Percentiles rank a stretch among this genome's conserved stretches.
Evolutionary conservation across 2,797 vertebrate genomes (phyloP).

Genomic region (Paguma larvata): DNA sequence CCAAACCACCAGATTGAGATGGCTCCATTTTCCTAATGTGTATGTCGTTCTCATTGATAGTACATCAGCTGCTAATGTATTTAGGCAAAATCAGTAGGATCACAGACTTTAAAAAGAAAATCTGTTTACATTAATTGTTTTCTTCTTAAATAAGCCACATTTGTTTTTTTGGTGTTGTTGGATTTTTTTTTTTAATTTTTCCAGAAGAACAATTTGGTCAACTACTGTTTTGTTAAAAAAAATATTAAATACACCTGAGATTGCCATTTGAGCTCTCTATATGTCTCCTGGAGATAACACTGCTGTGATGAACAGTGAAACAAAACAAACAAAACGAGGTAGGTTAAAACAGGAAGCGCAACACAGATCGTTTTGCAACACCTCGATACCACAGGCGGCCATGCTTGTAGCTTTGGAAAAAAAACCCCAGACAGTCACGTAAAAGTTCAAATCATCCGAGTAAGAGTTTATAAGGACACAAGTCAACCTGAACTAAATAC

Average conservation of each 20-base stretch:
- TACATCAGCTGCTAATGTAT: conserved; percentile 73
- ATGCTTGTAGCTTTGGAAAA: conserved; percentile 91
- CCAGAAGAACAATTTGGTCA: conserved; percentile 85
- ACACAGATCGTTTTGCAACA: conserved; percentile 91
- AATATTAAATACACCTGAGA: conserved; percentile 85
- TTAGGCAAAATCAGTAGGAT: conserved; percentile 72
- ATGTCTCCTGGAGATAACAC: conserved; percentile 89
- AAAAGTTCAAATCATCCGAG: conserved; percentile 89
- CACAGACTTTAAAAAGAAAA: not conserved
- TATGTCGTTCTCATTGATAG: conserved; percentile 83
- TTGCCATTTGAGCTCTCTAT: conserved; percentile 90
- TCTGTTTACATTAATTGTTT: conserved; percentile 40
- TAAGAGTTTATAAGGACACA: conserved; percentile 90
- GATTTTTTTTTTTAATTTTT: conserved; percentile 38
- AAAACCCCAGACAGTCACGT: conserved; percentile 88
- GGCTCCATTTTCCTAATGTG: conserved; percentile 40
- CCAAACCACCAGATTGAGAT: conserved; percentile 46
- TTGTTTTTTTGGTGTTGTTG: conserved; percentile 21
- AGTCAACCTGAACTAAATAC: conserved; percentile 91
- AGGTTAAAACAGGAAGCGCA: conserved; percentile 93
- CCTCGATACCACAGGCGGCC: conserved; percentile 91
- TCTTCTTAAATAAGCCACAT: conserved; percentile 66
- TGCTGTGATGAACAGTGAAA: conserved; percentile 89
- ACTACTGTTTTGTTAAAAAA: conserved; percentile 86
- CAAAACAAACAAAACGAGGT: conserved; percentile 91